Base-by-base conservation (phyloP, 1,140 invertebrate species). In the Zaprionus tsacasi region DNA sequence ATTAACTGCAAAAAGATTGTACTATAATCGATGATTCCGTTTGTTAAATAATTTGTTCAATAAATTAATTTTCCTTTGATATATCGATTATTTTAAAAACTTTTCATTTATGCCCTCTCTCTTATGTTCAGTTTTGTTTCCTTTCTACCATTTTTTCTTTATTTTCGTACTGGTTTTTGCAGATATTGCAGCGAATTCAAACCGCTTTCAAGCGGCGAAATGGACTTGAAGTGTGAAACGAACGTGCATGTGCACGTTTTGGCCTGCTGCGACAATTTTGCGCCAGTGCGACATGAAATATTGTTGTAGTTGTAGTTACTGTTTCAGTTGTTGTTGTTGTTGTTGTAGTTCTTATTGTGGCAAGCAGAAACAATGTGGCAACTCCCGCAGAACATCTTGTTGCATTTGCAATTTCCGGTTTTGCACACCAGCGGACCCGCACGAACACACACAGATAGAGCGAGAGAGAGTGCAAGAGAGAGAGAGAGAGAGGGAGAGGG, bases 331-430 rank as follows among this genome's bases (percentile, higher is more conserved):
- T 27, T 59, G 35, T 36, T 60, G 35, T 27, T 55, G 38, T 55
- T 52, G 25, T 27, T 55, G 38, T 55, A 38, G 25, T 55, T 45
- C 36, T 40, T 64, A 36, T 65, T 70, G 71, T 74, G 71, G 66
- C 66, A 63, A 52, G 33, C 58, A 66, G 60, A 65, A 67, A 87
- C 61, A 86, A 76, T 81, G 60, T 70, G 67, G 65, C 76, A 74
- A 70, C 74, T 82, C 65, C 67, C 67, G 72, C 72, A 77, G 66
- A 80, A 87, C 83, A 88, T 88, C 74, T 88, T 88, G 83, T 88
- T 88, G 83, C 83, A 82, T 83, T 87, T 87, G 77, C 76, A 82
- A 83, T 88, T 87, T 87, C 83, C 83, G 83, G 83, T 83, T 75
- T 80, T 65, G 66, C 60, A 72, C 52, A 68, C 60, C 63, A 68